A percentile compares a stretch with the other conserved stretches of the same genome.
Evolutionary conservation across 1,140 invertebrate genomes (phyloP).

Genomic region (Cyclina sinensis): DNA sequence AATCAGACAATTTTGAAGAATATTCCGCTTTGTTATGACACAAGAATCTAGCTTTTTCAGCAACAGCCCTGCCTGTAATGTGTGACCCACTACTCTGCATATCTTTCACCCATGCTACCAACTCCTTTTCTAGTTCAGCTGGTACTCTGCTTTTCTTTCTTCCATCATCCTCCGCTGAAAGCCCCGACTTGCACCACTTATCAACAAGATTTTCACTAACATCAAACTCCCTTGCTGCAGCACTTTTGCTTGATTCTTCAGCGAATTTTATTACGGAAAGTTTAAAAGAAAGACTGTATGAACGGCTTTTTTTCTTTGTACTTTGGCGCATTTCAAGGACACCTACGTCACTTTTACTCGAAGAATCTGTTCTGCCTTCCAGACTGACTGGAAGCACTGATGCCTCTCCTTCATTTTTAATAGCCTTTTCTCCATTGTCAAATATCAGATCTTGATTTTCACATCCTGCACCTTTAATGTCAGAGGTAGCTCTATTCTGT

Average conservation of each 20-base stretch:
- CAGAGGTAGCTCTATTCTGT: no score
- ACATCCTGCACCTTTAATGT: no score
- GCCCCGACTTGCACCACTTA: not conserved
- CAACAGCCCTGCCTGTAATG: not conserved
- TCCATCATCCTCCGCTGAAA: not conserved
- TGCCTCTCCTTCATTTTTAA: no score
- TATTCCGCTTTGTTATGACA: not conserved
- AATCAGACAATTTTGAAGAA: not conserved
- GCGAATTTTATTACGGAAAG: not conserved
- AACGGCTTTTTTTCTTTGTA: not conserved
- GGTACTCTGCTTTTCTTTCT: not conserved
- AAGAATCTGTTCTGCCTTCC: no score
- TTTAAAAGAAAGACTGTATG: not conserved
- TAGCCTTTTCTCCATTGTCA: no score
- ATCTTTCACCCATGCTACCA: not conserved
- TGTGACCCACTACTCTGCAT: not conserved
- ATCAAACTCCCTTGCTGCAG: not conserved
- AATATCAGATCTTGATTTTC: not conserved
- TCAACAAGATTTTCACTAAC: not conserved
- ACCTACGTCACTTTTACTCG: no score
- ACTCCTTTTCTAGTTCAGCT: not conserved
- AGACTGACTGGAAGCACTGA: no score
- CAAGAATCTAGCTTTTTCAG: not conserved
- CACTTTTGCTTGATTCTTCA: not conserved
- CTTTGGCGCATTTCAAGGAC: no score